Conservation (phyloP, 2,113 vertebrate genomes). For the Colaptes auratus region DNA sequence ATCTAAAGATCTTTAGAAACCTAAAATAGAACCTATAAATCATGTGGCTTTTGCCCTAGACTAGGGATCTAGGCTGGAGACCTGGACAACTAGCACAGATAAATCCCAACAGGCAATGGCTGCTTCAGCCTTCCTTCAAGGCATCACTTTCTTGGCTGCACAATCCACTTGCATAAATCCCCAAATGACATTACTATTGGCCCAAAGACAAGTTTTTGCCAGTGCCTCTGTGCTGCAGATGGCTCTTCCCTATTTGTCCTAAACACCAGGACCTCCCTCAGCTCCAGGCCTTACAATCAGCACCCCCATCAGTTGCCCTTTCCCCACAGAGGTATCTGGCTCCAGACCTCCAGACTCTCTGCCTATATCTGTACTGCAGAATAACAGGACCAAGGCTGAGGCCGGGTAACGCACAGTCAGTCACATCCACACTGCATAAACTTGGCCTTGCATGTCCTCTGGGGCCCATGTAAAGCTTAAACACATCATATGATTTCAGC, state of each 20-base stretch:
- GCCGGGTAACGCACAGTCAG: background rate
- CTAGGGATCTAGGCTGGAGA: background rate
- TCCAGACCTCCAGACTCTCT: background rate
- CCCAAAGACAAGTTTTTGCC: background rate
- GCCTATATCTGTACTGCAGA: background rate
- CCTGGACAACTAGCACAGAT: background rate
- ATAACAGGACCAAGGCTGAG: background rate
- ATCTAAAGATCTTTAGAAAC: background rate
- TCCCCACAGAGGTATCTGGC: background rate
- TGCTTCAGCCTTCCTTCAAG: background rate
- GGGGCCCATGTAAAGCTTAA: background rate
- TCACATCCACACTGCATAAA: background rate
- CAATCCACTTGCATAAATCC: background rate
- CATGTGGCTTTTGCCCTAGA: background rate
- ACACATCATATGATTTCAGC: background rate
- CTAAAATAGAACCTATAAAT: background rate
- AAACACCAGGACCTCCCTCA: background rate
- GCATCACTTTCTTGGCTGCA: background rate
- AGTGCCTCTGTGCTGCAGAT: background rate
- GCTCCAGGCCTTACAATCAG: background rate
- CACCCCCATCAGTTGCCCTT: background rate
- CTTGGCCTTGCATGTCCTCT: background rate
- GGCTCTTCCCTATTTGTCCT: background rate
- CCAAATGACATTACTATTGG: background rate
- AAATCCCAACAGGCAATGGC: background rate